Base-by-base conservation (phyloP, 2,888 invertebrate species). In the Anorthoa munda region DNA sequence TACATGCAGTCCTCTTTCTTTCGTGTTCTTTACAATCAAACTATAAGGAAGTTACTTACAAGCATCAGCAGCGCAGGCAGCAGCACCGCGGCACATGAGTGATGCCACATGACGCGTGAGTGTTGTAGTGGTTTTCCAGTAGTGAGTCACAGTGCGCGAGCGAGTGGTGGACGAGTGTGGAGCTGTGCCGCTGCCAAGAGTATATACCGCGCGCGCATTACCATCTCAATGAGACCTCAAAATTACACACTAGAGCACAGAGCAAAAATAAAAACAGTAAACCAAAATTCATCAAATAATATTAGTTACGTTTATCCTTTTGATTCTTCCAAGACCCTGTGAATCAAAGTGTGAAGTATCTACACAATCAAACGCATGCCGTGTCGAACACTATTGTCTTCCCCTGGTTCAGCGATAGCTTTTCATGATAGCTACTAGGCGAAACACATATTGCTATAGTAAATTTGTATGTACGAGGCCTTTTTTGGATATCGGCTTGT, bases 141-240 rank as follows among this genome's bases (percentile, higher is more conserved):
- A 18, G 46, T 2, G 46, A 23, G 56, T 7, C 31, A 31, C 23
- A n/a, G 50, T 2, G 51, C 18, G 39, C 26, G 31, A 79, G 45
- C 17, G 51, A 21, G 53, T 21, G 12, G 21, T 21, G n/a, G 55
- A 39, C 21, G 59, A 75, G 26, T 48, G 58, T 13, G 39, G 31
- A 2, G 39, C 60, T 15, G 65, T 53, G 26, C 18, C 21, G 26
- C 26, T 55, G 55, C 51, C 59, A 39, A 60, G 63, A 56, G 67
- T 76, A 73, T 82, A 66, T 77, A 75, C 46, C 23, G 66, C 51
- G 53, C 15, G 55, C 61, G 55, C 55, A 79, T 83, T 83, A 69
- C 46, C 83, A 81, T 82, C 51, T 78, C 65, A 81, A 81, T 66
- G 51, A 48, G 59, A n/a, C 55, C 60, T 39, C 1, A 21, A 61